Evolutionary conservation across 2,797 vertebrate species (phyloP), one percentile per base, ranked within the genome.

Genomic region (Gallirallus australis): DNA sequence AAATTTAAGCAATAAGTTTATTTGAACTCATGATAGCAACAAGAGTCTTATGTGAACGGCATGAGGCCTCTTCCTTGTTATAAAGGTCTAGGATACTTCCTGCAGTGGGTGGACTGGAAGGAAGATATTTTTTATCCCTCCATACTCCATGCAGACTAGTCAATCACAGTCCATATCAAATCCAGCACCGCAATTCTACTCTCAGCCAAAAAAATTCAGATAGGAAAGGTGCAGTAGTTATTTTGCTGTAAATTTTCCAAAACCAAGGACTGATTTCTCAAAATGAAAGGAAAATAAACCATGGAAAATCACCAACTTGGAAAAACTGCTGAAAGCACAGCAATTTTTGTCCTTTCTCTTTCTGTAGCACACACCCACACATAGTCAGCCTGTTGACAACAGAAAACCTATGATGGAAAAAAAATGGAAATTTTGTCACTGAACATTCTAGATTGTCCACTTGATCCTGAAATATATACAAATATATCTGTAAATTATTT

Each of bases 21-120:
- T 53, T 64, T 8, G 17, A 65, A 40, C 37, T 84, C 52, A 37
- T 15, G 57, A 3, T 4, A 3, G 19, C n/a, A 39, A 7, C 20
- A 35, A 39, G 27, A 39, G 27, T 6, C 0, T n/a, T 27, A 14
- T 53, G 17, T 35, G 75, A 68, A 16, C 1, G 39, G 23, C 13
- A 4, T 14, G 15, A 9, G 40, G 64, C 7, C 7, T 48, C 47
- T 11, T 4, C 48, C 11, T 5, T 19, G 19, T 0, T 64, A 3
- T 47, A 39, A 45, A 50, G 25, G 54, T 12, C 28, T 30, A 77
- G 30, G 35, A 8, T 53, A 37, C 20, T 20, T 33, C 15, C 7
- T 75, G 42, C 28, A 52, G 25, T 9, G 61, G 25, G 28, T 59
- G 21, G 6, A 23, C 6, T 15, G 61, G 18, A 27, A 77, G 25